phyloP scores from a whole-genome alignment of 2,797 vertebrate genomes.

The Hybognathus amarus region DNA sequence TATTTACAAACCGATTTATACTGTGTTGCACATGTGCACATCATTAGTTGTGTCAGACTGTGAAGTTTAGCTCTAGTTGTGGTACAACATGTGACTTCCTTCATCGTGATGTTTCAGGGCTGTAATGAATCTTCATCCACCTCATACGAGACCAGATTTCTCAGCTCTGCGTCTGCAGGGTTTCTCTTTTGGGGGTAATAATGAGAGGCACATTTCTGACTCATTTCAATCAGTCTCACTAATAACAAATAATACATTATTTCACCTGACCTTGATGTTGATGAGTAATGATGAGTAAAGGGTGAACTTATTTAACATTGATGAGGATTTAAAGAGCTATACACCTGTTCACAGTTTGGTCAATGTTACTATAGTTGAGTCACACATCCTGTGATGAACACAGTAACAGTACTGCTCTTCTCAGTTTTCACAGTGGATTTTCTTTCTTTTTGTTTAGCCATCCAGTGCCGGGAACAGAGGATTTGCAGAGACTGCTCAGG shows the following conservation, averaged over 20 bases:
- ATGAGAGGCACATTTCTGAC: neutral
- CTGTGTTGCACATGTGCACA: too few relatives aligned
- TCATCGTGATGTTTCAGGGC: conserved; percentile 44
- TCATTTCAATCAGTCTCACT: conserved; percentile 1
- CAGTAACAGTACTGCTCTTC: conserved; percentile 23
- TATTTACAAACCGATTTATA: neutral
- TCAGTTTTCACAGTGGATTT: conserved; percentile 2
- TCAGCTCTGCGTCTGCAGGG: neutral
- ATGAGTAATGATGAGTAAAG: neutral
- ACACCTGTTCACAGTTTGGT: neutral
- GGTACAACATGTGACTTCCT: conserved; percentile 50
- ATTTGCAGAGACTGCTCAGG: neutral
- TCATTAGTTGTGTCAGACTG: neutral
- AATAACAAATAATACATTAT: neutral
- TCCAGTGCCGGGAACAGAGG: conserved; percentile 34
- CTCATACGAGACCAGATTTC: conserved; percentile 11
- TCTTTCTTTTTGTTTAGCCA: conserved; percentile 58
- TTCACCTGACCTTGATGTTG: neutral
- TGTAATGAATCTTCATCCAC: conserved; percentile 31
- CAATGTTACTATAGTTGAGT: conserved; percentile 7
- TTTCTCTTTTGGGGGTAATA: neutral
- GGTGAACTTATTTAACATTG: neutral
- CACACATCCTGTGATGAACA: conserved; percentile 21
- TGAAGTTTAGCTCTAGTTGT: conserved; percentile 2
- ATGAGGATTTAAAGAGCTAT: conserved; percentile 20